Conservation (phyloP, 2,797 vertebrate species). For the Amblyraja radiata region DNA sequence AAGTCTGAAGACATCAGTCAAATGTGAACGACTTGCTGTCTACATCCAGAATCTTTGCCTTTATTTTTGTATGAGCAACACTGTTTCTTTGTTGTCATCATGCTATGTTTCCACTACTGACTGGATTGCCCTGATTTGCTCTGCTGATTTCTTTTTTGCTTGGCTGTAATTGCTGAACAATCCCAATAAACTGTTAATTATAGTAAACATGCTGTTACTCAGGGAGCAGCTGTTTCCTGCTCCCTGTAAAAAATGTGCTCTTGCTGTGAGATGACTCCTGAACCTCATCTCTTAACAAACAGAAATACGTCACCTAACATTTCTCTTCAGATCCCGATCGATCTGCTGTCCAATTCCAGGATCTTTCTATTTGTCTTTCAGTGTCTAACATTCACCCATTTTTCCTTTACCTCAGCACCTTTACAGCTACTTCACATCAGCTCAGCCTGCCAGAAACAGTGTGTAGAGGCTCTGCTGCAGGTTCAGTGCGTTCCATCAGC, state of each 20-base stretch:
- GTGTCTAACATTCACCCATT: not conserved
- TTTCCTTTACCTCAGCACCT: not conserved
- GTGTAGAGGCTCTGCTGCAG: not conserved
- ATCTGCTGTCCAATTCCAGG: not conserved
- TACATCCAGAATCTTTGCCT: not conserved
- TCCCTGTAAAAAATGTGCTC: slow-evolving; percentile 23
- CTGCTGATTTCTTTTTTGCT: slow-evolving; percentile 30
- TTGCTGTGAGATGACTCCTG: not conserved
- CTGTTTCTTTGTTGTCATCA: slow-evolving; percentile 14
- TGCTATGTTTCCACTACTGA: not conserved
- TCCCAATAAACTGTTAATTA: slow-evolving; percentile 36
- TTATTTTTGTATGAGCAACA: slow-evolving; percentile 11
- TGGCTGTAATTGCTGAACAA: slow-evolving; percentile 37
- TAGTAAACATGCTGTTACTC: slow-evolving; percentile 34
- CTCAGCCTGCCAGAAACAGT: not conserved
- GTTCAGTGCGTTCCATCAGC: not conserved
- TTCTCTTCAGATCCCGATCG: not conserved
- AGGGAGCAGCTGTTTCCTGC: slow-evolving; percentile 32
- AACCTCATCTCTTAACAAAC: not conserved
- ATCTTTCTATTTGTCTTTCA: not conserved
- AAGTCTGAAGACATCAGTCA: too few relatives aligned
- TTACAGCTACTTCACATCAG: not conserved
- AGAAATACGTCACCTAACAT: not conserved
- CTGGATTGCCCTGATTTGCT: slow-evolving; percentile 34
- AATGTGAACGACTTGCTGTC: too few relatives aligned